Percentiles rank a stretch among this genome's conserved stretches.
phyloP scores from a whole-genome alignment of 2,888 invertebrate species.

The Thymelicus lineola region DNA sequence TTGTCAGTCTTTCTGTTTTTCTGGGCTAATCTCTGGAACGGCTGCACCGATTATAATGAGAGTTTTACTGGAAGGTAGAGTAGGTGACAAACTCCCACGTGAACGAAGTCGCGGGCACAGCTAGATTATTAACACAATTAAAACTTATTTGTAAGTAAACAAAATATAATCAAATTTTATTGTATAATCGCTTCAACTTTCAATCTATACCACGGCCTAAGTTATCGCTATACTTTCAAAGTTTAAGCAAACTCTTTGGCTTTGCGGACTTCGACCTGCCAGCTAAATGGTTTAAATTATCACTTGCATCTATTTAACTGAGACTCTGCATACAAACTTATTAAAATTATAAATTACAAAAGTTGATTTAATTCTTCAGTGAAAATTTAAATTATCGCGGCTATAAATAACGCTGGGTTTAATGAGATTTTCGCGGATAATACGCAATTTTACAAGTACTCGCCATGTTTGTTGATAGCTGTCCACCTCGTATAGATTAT shows the following conservation, averaged over 20 bases:
- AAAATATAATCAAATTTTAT: not conserved
- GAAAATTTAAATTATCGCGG: constrained; percentile 8
- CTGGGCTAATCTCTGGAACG: no score
- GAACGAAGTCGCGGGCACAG: no score
- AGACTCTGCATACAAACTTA: constrained; percentile 27
- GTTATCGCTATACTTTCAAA: constrained; percentile 70
- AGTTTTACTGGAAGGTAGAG: no score
- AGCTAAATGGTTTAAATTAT: constrained; percentile 57
- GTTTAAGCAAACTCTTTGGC: constrained; percentile 64
- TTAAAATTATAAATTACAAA: constrained; percentile 34
- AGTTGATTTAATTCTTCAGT: constrained; percentile 17
- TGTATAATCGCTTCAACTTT: constrained; percentile 29
- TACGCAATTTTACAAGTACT: not conserved
- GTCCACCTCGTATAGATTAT: not conserved
- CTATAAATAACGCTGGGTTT: constrained; percentile 25
- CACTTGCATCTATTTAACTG: constrained; percentile 41
- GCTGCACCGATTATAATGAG: no score
- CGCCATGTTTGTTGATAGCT: not conserved
- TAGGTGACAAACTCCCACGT: no score
- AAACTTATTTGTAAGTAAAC: no score
- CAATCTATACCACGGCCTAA: constrained; percentile 52
- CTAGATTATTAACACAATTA: no score
- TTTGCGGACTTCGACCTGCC: constrained; percentile 56
- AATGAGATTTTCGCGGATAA: constrained; percentile 9
- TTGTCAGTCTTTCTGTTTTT: no score